A percentile compares a stretch with the other conserved stretches of the same genome.
phyloP scores from a whole-genome alignment of 2,888 invertebrate species.

The Apodemia duryi region DNA sequence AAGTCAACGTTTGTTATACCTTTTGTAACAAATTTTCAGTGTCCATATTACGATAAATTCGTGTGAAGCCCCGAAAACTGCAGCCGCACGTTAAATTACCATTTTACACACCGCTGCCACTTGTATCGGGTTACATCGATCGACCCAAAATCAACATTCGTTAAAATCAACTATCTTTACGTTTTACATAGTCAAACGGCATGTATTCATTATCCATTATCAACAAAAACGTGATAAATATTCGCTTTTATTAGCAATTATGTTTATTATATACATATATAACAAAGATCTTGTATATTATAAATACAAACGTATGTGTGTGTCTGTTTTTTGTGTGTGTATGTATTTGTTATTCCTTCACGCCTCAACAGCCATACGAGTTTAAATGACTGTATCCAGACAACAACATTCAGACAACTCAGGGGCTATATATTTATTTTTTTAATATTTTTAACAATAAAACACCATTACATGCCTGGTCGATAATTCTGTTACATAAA shows the following conservation, averaged over 20 bases:
- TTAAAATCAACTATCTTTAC: slow-evolving; percentile 3
- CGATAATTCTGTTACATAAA: too few species aligned
- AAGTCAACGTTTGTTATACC: neutral
- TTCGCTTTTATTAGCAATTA: neutral
- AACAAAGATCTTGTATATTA: too few species aligned
- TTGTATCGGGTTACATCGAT: slow-evolving; percentile 13
- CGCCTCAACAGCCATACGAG: too few species aligned
- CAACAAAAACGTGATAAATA: neutral
- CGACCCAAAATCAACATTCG: slow-evolving; percentile 14
- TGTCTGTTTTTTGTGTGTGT: too few species aligned
- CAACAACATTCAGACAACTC: too few species aligned
- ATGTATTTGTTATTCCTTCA: too few species aligned
- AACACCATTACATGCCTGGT: too few species aligned
- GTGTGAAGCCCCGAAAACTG: neutral
- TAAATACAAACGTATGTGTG: too few species aligned
- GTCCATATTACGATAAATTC: neutral
- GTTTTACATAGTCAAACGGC: neutral
- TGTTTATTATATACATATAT: neutral
- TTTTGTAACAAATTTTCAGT: neutral
- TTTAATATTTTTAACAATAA: too few species aligned
- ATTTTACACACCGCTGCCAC: slow-evolving; percentile 6
- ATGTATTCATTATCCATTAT: slow-evolving; percentile 3
- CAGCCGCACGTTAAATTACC: neutral
- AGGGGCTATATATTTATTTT: too few species aligned
- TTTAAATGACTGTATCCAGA: too few species aligned